Conservation (phyloP, 2,888 invertebrate species). For the Agrochola circellaris region DNA sequence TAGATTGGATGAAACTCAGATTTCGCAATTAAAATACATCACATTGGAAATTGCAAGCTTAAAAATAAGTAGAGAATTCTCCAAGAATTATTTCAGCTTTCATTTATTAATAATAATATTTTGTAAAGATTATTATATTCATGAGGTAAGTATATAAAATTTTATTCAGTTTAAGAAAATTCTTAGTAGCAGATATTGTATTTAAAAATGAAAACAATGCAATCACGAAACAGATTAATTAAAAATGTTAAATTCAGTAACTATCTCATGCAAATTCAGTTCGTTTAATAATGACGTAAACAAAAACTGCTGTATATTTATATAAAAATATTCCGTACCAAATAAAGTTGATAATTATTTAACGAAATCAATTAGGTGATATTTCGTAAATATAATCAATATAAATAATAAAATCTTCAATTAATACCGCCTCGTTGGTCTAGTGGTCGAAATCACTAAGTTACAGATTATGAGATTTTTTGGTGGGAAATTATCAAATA, state of each 20-base stretch:
- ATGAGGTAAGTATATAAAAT: background rate
- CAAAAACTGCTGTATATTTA: slow-evolving; percentile 21
- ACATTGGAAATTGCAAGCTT: background rate
- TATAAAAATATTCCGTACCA: slow-evolving; percentile 2
- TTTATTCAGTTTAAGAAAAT: background rate
- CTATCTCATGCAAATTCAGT: slow-evolving; percentile 35
- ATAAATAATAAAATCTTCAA: background rate
- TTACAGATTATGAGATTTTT: too few species aligned
- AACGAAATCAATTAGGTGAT: background rate
- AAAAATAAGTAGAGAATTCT: background rate
- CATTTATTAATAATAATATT: background rate
- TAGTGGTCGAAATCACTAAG: background rate
- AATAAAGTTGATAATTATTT: slow-evolving; percentile 3
- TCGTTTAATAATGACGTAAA: slow-evolving; percentile 39
- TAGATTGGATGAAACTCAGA: background rate
- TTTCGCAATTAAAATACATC: background rate
- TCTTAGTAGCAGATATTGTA: slow-evolving; percentile 13
- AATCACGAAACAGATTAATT: slow-evolving; percentile 18
- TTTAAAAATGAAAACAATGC: slow-evolving; percentile 23
- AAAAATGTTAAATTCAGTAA: slow-evolving; percentile 10
- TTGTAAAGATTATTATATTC: background rate
- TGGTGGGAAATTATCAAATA: too few species aligned
- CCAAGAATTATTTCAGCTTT: background rate
- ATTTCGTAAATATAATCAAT: background rate
- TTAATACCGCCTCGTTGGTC: background rate